Percentiles rank a stretch among this genome's conserved stretches.
Conservation (phyloP, 2,113 vertebrate genomes). For the Bothrops jararaca region DNA sequence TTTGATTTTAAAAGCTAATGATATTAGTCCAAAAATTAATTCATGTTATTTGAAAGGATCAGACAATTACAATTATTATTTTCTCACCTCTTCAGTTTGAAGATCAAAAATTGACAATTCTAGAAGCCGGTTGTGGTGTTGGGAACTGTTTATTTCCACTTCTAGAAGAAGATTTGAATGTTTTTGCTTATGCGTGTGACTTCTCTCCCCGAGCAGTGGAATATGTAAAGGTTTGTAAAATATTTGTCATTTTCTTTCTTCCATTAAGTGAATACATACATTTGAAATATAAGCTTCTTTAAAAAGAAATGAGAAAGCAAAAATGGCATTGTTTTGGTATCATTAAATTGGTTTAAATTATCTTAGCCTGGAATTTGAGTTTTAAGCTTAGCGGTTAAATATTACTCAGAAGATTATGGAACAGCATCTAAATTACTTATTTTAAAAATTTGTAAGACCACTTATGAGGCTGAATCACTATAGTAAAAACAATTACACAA, state of each 20-base stretch:
- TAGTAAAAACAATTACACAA: background rate
- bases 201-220: conserved; percentile 94
- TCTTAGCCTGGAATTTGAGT: background rate
- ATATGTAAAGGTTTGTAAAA: conserved; percentile 85
- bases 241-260: conserved; percentile 18
- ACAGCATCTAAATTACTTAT: background rate
- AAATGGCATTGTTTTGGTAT: background rate
- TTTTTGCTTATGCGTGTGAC: conserved; percentile 95
- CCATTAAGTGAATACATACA: background rate
- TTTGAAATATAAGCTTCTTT: conserved; percentile 9
- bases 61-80: conserved; percentile 8
- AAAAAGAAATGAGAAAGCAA: background rate
- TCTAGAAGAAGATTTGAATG: conserved; percentile 83
- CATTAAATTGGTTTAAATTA: background rate
- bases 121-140: conserved; percentile 96
- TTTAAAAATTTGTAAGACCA: background rate
- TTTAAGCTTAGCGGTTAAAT: background rate
- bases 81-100: conserved; percentile 71
- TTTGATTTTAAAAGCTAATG: background rate
- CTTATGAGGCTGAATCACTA: background rate
- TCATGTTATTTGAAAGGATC: conserved; percentile 3
- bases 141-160: conserved; percentile 97
- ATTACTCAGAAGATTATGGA: background rate
- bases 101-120: conserved; percentile 82
- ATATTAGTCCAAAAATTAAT: background rate